These are phyloP conservation scores for Lasiurus borealis DNA, from an alignment of 2,113 vertebrate species.

Conservation along the genomic window DNA sequence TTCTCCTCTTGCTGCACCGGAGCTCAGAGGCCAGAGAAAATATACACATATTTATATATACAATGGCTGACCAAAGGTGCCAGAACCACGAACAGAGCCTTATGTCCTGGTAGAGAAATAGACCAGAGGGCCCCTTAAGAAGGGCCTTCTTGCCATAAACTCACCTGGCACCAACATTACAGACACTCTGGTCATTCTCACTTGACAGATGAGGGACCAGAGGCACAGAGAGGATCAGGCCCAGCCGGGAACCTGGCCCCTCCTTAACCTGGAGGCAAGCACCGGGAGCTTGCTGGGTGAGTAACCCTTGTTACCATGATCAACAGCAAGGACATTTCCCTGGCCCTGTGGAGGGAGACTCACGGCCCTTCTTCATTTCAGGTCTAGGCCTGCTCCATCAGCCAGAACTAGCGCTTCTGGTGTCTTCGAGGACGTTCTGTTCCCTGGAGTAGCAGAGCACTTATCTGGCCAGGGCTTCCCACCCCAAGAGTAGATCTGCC, in stretches of 20 bases:
- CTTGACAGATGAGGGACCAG: not conserved
- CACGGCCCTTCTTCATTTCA: not conserved
- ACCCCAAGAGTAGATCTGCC: not conserved
- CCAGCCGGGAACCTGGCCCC: not conserved
- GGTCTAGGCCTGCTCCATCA: not conserved
- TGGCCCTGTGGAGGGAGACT: not conserved
- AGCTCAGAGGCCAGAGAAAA: not conserved
- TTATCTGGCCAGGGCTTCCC: not conserved
- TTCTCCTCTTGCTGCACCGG: not conserved
- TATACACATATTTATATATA: not conserved
- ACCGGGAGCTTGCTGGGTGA: too few species aligned
- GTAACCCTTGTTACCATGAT: not conserved
- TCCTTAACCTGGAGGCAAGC: too few species aligned
- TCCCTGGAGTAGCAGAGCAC: not conserved
- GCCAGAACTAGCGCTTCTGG: not conserved
- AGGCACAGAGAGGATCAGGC: not conserved
- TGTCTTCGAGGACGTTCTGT: not conserved
- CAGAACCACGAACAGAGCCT: not conserved
- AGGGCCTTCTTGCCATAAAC: not conserved
- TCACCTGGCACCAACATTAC: not conserved
- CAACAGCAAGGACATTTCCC: not conserved
- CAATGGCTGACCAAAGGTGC: not conserved
- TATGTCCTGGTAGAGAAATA: not conserved
- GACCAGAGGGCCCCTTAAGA: not conserved
- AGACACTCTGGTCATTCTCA: not conserved